Base-by-base conservation (phyloP, 2,113 vertebrate genomes). In the Bos indicus region DNA sequence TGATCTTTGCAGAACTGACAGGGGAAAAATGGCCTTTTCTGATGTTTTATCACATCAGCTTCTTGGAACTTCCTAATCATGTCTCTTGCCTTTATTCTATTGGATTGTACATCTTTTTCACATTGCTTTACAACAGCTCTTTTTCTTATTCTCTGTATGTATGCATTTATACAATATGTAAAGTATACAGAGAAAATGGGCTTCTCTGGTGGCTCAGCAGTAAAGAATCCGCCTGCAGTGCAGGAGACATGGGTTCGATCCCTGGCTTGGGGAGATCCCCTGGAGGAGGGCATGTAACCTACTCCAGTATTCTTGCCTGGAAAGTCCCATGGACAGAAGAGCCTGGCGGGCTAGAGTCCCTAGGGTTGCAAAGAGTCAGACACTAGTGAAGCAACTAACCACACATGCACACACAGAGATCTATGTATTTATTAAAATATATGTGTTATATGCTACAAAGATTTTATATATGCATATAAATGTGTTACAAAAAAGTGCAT, bases 1-100 rank as follows among this genome's bases (percentile, higher is more conserved):
- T 64, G 3, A 83, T 48, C 48, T 94, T 83, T 57, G 48, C 67
- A 77, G 11, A 71, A 25, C 52, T 82, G 74, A n/a, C 62, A 78
- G 33, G 57, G 56, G 36, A 43, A 56, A 56, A 85, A 48, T 81
- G 14, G 15, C 48, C 48, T 96, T 86, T 89, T 88, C 16, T 25
- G 19, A 21, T 74, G 28, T 95, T 46, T 95, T 86, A 64, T 85
- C 30, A 92, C 23, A 13, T 88, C 62, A 51, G 28, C 52, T 95
- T 83, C 40, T 48, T 3, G 30, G 48, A 92, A 36, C 51, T 85
- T 64, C 28, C 14, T 80, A 26, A 67, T 92, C 28, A 46, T 74
- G 64, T 86, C 25, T 94, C 83, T 82, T 82, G 56, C 30, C 43
- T 9, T 78, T 96, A 78, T 78, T 94, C 33, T 93, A 5, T 89